Conservation (phyloP, 2,888 invertebrate genomes). For the Phorcus lineatus region DNA sequence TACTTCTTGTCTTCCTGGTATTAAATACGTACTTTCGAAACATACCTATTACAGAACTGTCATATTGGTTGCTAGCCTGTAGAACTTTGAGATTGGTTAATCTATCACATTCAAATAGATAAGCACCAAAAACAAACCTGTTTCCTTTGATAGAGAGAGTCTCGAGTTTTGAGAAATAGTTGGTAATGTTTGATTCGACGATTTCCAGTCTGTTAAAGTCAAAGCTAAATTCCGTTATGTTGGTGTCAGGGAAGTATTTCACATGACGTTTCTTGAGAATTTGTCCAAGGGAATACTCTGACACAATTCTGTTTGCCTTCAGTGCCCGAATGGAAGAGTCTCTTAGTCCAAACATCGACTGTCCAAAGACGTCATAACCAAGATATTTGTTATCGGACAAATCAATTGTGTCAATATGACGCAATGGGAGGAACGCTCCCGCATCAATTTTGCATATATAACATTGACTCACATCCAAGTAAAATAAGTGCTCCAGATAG, state of each 20-base stretch:
- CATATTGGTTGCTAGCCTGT: neutral
- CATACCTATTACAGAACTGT: no score
- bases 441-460: neutral
- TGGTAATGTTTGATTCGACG: neutral
- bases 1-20: no score
- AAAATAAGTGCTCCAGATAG: no score
- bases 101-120: neutral
- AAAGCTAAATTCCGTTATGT: neutral
- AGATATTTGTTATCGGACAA: neutral
- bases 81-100: neutral
- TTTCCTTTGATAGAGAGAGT: neutral
- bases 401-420: neutral
- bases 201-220: neutral
- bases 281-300: neutral
- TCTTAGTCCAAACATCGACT: neutral
- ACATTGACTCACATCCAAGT: neutral
- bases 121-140: neutral
- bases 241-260: neutral
- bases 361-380: neutral
- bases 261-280: neutral
- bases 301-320: neutral
- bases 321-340: neutral
- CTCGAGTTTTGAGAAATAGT: neutral
- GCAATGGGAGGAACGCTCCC: neutral
- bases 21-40: no score